phyloP scores from a whole-genome alignment of 2,888 invertebrate genomes.

The Argynnis bischoffii region DNA sequence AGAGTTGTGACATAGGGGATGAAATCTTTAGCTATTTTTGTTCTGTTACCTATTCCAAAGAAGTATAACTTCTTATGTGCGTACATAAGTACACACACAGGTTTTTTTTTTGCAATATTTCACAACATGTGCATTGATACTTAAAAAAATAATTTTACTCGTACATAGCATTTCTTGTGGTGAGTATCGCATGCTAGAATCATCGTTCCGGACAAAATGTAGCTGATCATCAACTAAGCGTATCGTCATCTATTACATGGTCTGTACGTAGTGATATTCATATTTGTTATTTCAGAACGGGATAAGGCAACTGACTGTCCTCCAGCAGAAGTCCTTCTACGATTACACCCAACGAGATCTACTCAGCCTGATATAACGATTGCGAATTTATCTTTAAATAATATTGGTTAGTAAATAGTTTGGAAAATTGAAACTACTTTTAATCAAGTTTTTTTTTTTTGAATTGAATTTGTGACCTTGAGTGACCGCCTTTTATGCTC shows the following conservation, averaged over 20 bases:
- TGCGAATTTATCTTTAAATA: conserved; percentile 37
- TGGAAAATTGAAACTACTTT: neutral
- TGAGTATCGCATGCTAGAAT: neutral
- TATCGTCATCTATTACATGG: conserved; percentile 7
- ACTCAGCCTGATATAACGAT: conserved; percentile 32
- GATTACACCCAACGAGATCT: conserved; percentile 30
- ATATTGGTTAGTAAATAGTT: conserved; percentile 38
- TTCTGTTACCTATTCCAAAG: no score
- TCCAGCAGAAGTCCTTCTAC: conserved; percentile 35
- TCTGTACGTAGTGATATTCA: conserved; percentile 29
- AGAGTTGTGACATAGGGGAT: no score
- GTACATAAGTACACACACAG: no score
- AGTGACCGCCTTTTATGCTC: no score
- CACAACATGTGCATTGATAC: no score
- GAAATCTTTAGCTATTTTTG: no score
- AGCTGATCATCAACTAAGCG: conserved; percentile 7
- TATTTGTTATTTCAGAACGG: conserved; percentile 37
- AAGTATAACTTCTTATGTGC: no score
- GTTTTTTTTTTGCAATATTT: no score
- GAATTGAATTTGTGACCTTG: no score
- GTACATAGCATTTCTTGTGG: no score
- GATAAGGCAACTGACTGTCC: conserved; percentile 38
- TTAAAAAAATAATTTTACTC: no score
- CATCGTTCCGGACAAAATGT: conserved; percentile 2
- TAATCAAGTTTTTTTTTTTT: no score